Percentiles rank a stretch among this genome's conserved stretches.
Evolutionary conservation across 1,140 invertebrate genomes (phyloP).

Genomic region (Drosophila nasuta): DNA sequence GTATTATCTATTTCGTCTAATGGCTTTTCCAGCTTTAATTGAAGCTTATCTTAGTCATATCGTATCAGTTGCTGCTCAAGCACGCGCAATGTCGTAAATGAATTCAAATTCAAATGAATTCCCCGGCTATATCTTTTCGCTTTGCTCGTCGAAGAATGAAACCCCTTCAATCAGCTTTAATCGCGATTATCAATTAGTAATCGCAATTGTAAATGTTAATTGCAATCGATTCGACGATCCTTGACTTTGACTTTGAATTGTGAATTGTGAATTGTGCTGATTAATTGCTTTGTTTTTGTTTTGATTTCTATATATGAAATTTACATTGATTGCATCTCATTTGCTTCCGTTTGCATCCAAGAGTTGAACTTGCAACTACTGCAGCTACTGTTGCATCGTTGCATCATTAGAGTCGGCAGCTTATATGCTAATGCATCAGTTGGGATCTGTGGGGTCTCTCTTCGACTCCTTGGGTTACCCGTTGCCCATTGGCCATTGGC

Average conservation of each 20-base stretch:
- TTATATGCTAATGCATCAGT: conserved; percentile 73
- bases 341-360: conserved; percentile 35
- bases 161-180: conserved; percentile 38
- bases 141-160: conserved; percentile 1
- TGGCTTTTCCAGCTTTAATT: conserved; percentile 1
- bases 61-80: conserved; percentile 2
- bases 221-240: conserved; percentile 12
- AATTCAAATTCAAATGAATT: too few relatives aligned
- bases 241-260: conserved; percentile 22
- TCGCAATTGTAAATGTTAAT: conserved; percentile 22
- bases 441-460: conserved; percentile 60
- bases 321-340: conserved; percentile 47
- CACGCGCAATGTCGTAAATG: background rate
- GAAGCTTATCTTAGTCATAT: background rate
- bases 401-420: conserved; percentile 66
- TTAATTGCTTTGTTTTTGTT: conserved; percentile 78
- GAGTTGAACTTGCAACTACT: conserved; percentile 56
- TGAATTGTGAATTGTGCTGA: conserved; percentile 50
- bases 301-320: conserved; percentile 45
- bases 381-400: conserved; percentile 7
- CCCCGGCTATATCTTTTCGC: too few relatives aligned
- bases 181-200: conserved; percentile 44
- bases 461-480: background rate
- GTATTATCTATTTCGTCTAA: too few relatives aligned
- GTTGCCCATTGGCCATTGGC: conserved; percentile 9